Conservation (phyloP, 2,888 invertebrate genomes). For the Epirrhoe alternata region DNA sequence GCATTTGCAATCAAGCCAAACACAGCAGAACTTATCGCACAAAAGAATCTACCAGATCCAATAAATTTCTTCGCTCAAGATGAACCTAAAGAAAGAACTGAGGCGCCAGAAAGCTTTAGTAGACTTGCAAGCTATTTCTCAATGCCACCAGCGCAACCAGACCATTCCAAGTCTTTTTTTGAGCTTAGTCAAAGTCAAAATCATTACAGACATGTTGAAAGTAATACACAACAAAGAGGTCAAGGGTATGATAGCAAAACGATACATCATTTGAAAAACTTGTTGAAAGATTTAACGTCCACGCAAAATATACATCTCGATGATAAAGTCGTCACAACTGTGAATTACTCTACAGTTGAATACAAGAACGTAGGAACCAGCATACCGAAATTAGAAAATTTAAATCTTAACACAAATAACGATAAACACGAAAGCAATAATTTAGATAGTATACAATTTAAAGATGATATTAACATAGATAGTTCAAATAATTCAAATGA, state of each 20-base stretch:
- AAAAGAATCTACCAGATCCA: slow-evolving; percentile 58
- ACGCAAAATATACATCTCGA: slow-evolving; percentile 54
- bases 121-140: slow-evolving; percentile 77
- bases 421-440: slow-evolving; percentile 3
- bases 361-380: slow-evolving; percentile 50
- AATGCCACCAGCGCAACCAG: slow-evolving; percentile 67
- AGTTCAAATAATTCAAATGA: slow-evolving; percentile 25
- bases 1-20: slow-evolving; percentile 5
- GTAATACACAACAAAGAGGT: slow-evolving; percentile 46
- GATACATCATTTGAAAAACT: slow-evolving; percentile 53
- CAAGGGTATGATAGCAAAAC: slow-evolving; percentile 43
- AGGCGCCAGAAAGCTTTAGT: slow-evolving; percentile 54
- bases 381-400: slow-evolving; percentile 3
- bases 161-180: slow-evolving; percentile 80
- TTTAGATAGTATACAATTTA: slow-evolving; percentile 13
- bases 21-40: slow-evolving; percentile 24
- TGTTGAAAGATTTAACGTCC: slow-evolving; percentile 72
- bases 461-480: slow-evolving; percentile 8
- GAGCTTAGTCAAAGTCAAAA: slow-evolving; percentile 79
- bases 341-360: slow-evolving; percentile 72
- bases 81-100: slow-evolving; percentile 26
- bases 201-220: slow-evolving; percentile 66
- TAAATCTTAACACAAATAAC: slow-evolving; percentile 11
- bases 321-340: slow-evolving; percentile 62
- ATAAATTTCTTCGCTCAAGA: slow-evolving; percentile 61